Conservation (phyloP, 2,888 invertebrate genomes). For the Artemia sinica region DNA sequence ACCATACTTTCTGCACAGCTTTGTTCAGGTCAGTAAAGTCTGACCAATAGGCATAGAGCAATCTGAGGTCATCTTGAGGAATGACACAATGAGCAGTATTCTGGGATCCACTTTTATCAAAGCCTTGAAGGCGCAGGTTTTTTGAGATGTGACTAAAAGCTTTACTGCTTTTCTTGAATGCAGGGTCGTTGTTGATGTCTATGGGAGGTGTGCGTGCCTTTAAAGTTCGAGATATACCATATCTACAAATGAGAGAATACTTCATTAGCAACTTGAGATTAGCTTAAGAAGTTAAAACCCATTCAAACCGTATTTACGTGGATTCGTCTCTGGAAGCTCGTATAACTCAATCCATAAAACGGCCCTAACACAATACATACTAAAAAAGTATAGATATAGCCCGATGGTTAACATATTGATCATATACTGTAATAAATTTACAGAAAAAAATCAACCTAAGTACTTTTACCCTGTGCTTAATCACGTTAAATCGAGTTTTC, state of each 20-base stretch:
- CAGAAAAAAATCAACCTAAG: too few relatives aligned
- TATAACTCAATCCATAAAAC: too few relatives aligned
- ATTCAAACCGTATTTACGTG: too few relatives aligned
- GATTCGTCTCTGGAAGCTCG: too few relatives aligned
- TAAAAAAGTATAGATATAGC: too few relatives aligned
- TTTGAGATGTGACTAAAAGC: slow-evolving; percentile 10
- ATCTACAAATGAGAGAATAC: neutral
- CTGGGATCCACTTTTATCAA: neutral
- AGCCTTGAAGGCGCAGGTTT: neutral
- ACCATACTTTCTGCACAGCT: slow-evolving; percentile 3
- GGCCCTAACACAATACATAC: too few relatives aligned
- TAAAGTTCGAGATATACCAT: slow-evolving; percentile 4
- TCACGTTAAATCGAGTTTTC: too few relatives aligned
- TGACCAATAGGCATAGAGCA: neutral
- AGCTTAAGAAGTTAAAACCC: too few relatives aligned
- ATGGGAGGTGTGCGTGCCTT: neutral
- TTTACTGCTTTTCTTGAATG: slow-evolving; percentile 3
- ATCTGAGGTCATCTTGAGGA: neutral
- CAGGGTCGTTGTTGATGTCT: slow-evolving; percentile 11
- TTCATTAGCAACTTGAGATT: too few relatives aligned
- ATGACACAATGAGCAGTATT: neutral
- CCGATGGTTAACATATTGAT: too few relatives aligned
- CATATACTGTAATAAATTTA: too few relatives aligned
- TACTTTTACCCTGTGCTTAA: too few relatives aligned
- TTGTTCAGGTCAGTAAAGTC: slow-evolving; percentile 1